phyloP scores from a whole-genome alignment of 2,113 vertebrate species.

The Phyllostomus hastatus region DNA sequence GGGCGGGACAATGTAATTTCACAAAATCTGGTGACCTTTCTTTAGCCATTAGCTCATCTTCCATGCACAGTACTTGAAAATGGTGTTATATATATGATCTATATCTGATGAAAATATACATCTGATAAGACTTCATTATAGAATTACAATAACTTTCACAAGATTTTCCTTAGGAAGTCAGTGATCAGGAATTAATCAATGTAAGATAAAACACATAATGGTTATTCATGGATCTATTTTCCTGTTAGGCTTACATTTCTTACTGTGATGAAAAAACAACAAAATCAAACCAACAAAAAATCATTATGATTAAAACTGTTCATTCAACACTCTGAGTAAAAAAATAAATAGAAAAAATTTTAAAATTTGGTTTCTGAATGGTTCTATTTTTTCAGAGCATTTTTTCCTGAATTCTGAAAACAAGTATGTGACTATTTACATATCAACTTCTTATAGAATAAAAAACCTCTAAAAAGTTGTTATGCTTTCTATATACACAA shows the following conservation, averaged over 20 bases:
- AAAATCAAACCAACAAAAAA: slow-evolving; percentile 6
- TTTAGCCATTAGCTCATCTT: not conserved
- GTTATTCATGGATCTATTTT: not conserved
- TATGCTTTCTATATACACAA: not conserved
- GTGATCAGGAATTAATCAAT: not conserved
- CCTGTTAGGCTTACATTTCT: not conserved
- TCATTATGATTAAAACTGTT: not conserved
- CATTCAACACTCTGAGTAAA: not conserved
- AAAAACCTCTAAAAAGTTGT: not conserved
- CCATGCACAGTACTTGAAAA: not conserved
- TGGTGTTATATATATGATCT: not conserved
- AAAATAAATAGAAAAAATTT: not conserved
- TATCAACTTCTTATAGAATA: not conserved
- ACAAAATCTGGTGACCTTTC: not conserved
- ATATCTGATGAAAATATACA: not conserved
- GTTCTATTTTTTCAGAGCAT: not conserved
- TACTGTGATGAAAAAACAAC: not conserved
- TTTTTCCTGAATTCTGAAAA: not conserved
- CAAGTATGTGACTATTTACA: not conserved
- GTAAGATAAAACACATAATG: not conserved
- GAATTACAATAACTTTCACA: not conserved
- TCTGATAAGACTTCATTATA: not conserved
- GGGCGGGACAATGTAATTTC: not conserved
- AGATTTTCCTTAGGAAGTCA: not conserved
- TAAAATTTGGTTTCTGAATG: not conserved